Evolutionary conservation across 2,888 invertebrate species (phyloP), one percentile per base, ranked within the genome.

Genomic region (Dolichomitus sp.): DNA sequence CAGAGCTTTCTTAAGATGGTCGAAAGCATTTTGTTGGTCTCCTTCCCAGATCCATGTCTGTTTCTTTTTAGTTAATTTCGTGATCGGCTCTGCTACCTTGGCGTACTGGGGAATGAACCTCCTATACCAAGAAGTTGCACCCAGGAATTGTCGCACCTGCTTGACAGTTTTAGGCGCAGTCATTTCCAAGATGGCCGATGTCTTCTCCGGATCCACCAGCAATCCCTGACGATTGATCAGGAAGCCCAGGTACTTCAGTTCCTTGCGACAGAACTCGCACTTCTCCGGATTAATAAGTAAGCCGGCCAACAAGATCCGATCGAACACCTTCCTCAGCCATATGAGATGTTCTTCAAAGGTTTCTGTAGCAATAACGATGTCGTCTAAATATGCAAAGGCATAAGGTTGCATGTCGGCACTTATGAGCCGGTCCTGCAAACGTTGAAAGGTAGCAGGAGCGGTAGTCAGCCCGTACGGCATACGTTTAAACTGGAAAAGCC

Each of bases 101-200:
- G 87, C 75, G 50, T 85, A 87, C 27, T 86, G 72, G 0, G 75
- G 75, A 0, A 89, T 84, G 52, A 87, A 88, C 0, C 87, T 74
- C 7, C 88, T 69, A 61, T 89, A 91, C 87, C 88, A 91, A 0
- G 85, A 84, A 0, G 80, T 81, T 40, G 89, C 40, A 0, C 90
- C 90, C 2, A 91, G 19, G 50, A 91, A 91, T 4, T 84, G 45
- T 0, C 86, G 69, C 2, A 89, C 23, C 19, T 88, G 80, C 12
- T 40, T 33, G 2, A 81, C 0, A 4, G 54, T 84, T 11, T 7
- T 11, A 0, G 80, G 84, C 3, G 6, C 42, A 0, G 84, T 80
- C 42, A 70, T 77, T 0, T 77, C 30, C 6, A 45, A 3, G 0
- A 85, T 59, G 2, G 85, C 66, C 0, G 45, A 57, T 0, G 50